phyloP scores from a whole-genome alignment of 2,888 invertebrate species.

The Tipula lateralis region DNA sequence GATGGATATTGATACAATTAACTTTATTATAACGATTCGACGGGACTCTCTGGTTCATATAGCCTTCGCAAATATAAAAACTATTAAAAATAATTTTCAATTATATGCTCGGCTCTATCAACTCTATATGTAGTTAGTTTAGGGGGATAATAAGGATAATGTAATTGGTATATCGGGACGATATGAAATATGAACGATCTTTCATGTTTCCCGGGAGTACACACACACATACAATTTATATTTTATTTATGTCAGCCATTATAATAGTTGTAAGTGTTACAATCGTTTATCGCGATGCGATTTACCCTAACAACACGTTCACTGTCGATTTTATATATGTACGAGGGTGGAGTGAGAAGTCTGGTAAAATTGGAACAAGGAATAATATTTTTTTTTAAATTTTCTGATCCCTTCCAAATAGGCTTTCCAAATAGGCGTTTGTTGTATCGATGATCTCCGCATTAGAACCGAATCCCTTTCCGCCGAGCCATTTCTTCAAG shows the following conservation, averaged over 20 bases:
- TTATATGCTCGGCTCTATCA: background rate
- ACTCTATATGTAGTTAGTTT: background rate
- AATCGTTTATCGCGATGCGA: background rate
- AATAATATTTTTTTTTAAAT: too few relatives aligned
- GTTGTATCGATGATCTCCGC: too few relatives aligned
- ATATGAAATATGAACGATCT: background rate
- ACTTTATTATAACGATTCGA: background rate
- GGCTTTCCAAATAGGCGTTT: too few relatives aligned
- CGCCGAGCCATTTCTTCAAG: too few relatives aligned
- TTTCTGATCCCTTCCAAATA: too few relatives aligned
- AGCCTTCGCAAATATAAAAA: constrained; percentile 15
- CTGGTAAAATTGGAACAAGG: too few relatives aligned
- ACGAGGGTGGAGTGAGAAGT: too few relatives aligned
- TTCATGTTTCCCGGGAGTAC: background rate
- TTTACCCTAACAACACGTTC: background rate
- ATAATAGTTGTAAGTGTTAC: constrained; percentile 6
- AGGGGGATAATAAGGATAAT: background rate
- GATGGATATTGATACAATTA: constrained; percentile 24
- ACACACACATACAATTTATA: too few relatives aligned
- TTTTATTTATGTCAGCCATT: background rate
- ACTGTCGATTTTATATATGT: background rate
- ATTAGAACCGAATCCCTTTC: too few relatives aligned
- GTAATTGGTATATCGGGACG: background rate
- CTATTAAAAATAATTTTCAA: constrained; percentile 11
- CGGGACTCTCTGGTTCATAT: background rate